Conservation (phyloP, 2,888 invertebrate species). For the Himalopsyche japonica region DNA sequence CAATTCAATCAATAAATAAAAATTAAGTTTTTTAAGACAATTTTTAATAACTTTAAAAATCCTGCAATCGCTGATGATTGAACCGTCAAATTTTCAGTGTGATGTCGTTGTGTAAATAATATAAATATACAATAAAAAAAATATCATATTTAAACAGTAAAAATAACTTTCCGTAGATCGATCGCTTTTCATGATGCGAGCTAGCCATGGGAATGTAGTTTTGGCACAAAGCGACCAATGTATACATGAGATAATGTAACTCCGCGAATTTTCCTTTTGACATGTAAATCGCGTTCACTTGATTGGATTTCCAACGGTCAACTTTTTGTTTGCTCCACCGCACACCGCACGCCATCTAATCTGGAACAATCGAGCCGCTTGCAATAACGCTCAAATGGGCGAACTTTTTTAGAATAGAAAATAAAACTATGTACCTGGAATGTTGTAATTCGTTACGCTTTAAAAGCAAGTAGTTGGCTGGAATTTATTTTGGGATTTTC, state of each 20-base stretch:
- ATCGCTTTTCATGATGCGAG: too few relatives aligned
- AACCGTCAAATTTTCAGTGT: too few relatives aligned
- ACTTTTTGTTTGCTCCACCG: background rate
- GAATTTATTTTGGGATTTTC: background rate
- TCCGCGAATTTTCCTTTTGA: constrained; percentile 1
- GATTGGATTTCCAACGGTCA: background rate
- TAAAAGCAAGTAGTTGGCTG: background rate
- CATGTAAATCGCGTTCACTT: background rate
- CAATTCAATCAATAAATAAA: too few relatives aligned
- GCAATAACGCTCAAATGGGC: background rate
- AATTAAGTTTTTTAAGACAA: too few relatives aligned
- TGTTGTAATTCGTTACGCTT: background rate
- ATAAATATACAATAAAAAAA: too few relatives aligned
- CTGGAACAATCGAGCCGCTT: background rate
- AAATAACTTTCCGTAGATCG: too few relatives aligned
- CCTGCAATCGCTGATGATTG: too few relatives aligned
- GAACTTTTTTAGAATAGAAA: background rate
- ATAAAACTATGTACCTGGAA: background rate
- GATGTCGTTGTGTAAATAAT: too few relatives aligned
- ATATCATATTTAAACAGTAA: too few relatives aligned
- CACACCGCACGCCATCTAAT: background rate
- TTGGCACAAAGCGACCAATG: background rate
- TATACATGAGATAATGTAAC: background rate
- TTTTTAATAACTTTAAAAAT: too few relatives aligned
- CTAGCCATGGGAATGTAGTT: background rate